These are phyloP conservation scores for Bothrops alternatus DNA, from an alignment of 2,797 vertebrate genomes.

Conservation along the genomic window DNA sequence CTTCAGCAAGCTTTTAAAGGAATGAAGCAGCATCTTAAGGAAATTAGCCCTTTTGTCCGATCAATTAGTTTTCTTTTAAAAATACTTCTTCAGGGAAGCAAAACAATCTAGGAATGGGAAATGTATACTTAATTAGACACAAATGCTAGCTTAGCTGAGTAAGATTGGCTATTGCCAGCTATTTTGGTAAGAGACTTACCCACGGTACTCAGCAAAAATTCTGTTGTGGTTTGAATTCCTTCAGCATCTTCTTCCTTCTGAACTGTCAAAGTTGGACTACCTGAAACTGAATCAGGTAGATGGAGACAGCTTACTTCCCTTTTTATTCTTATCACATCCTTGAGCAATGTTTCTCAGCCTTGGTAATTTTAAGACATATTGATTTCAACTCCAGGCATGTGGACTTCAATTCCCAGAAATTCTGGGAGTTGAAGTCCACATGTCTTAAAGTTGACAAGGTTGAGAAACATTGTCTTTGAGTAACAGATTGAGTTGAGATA, in stretches of 20 bases:
- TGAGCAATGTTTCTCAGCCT: neutral
- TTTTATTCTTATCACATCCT: neutral
- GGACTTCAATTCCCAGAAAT: neutral
- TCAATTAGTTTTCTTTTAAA: neutral
- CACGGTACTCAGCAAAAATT: neutral
- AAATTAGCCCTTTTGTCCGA: neutral
- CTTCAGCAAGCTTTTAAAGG: neutral
- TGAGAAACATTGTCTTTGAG: neutral
- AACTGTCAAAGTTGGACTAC: neutral
- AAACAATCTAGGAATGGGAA: neutral
- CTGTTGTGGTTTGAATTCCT: neutral
- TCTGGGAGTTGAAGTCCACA: neutral
- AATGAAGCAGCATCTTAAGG: neutral
- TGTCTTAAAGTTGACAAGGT: neutral
- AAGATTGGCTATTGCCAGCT: neutral
- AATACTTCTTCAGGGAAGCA: neutral
- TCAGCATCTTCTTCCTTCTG: neutral
- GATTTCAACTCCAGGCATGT: neutral
- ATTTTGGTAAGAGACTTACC: neutral
- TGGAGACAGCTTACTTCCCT: neutral
- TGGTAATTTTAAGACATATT: neutral
- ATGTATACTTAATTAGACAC: neutral
- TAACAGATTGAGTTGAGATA: neutral
- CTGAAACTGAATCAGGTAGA: neutral
- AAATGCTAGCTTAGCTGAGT: neutral